Conservation (phyloP, 1,140 invertebrate species). For the Drosophila ohnishii region DNA sequence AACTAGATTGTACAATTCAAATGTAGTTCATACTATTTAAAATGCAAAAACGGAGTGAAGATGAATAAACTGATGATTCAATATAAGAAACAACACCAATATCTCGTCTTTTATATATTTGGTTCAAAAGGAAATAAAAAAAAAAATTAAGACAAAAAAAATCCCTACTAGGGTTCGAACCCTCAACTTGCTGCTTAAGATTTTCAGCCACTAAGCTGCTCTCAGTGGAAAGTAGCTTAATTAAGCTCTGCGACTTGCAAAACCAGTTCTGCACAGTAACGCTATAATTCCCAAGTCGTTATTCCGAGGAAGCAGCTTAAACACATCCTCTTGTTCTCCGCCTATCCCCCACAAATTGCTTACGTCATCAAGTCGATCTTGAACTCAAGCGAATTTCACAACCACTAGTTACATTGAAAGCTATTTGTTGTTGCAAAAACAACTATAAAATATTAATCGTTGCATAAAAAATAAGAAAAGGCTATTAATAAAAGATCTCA, state of each 20-base stretch:
- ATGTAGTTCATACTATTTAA: constrained; percentile 81
- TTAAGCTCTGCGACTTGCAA: not conserved
- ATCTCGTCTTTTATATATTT: not conserved
- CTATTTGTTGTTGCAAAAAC: not conserved
- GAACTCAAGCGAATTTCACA: not conserved
- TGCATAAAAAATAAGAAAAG: not conserved
- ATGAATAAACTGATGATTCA: constrained; percentile 57
- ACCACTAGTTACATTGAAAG: not conserved
- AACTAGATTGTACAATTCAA: constrained; percentile 79
- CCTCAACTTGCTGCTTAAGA: not conserved
- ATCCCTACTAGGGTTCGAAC: not conserved
- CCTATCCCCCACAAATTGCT: not conserved
- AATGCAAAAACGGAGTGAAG: constrained; percentile 67
- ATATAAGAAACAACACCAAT: constrained; percentile 41
- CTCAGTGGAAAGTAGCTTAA: not conserved
- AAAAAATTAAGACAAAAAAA: not conserved
- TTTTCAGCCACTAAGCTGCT: not conserved
- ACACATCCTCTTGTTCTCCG: not conserved
- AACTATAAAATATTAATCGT: not conserved
- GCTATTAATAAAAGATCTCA: too few species aligned
- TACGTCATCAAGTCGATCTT: not conserved
- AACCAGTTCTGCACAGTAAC: too few species aligned
- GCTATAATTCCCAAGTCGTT: constrained; percentile 4
- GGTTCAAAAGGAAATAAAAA: too few species aligned
- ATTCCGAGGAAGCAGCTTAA: not conserved